Evolutionary conservation across 2,888 invertebrate genomes (phyloP), one percentile per base, ranked within the genome.

Genomic region (Trileptium ribeirensis): DNA sequence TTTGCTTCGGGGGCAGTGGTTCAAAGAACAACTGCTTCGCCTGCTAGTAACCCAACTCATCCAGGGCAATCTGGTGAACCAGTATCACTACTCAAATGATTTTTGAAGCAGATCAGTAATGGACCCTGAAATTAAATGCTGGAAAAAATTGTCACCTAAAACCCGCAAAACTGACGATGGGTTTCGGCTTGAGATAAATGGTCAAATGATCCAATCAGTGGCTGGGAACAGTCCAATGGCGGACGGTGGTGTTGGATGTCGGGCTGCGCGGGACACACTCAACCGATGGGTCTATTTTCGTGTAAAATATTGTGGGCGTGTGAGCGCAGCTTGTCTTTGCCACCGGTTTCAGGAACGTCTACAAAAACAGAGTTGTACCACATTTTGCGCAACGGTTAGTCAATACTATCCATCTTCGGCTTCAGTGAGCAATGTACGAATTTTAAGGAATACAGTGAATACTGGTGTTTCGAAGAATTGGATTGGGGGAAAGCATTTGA

Each of bases 271-370:
- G 3, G 15, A 36, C 34, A 75, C 77, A 2, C 77, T 75, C 37
- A 75, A 38, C 77, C 77, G 77, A n/a, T 75, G 77, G 77, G 34
- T 75, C n/a, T 39, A 75, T 39, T 75, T 38, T 39, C 34, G 77
- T 33, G 38, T 38, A 8, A 75, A 75, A n/a, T 8, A 75, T 38
- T 75, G 77, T 75, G 77, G 77, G n/a, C 38, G 33, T n/a, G 39
- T n/a, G 15, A 75, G 39, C 77, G 77, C 77, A 29, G 39, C 34
- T 3, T 75, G 77, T 39, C n/a, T 75, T 8, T 75, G 77, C n/a
- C 34, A 75, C 39, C 36, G n/a, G n/a, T 75, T 38, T 38, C 24
- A 37, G 77, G 36, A 15, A 15, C 36, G 39, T 24, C n/a, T 75
- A 39, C 38, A n/a, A 2, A n/a, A 37, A 39, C 77, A 29, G n/a